A percentile compares a stretch with the other conserved stretches of the same genome.
Evolutionary conservation across 1,140 invertebrate species (phyloP).

Genomic region (Vanessa tameamea): DNA sequence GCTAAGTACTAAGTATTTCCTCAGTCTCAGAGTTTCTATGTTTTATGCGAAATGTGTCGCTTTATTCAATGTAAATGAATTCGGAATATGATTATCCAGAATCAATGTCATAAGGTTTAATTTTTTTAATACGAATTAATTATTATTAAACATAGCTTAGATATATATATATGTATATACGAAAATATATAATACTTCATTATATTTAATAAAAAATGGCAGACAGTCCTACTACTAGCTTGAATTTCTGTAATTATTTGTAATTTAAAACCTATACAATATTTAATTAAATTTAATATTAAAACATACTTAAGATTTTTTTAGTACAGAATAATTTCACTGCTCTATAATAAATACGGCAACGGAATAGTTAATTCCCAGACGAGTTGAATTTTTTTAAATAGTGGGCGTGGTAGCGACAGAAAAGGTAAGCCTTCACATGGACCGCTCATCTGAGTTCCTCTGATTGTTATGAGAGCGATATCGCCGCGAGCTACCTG

Average conservation of each 20-base stretch:
- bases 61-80: neutral
- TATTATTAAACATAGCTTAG: no score
- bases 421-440: constrained; percentile 63
- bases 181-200: no score
- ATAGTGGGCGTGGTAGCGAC: constrained; percentile 67
- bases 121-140: no score
- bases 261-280: neutral
- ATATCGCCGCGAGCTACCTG: constrained; percentile 74
- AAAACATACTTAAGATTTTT: constrained; percentile 1
- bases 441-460: constrained; percentile 49
- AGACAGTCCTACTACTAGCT: no score
- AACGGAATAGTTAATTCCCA: constrained; percentile 69
- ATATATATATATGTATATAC: no score
- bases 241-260: no score
- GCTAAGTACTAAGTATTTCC: constrained; percentile 22
- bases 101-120: no score
- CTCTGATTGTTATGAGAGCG: constrained; percentile 62
- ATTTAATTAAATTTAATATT: neutral
- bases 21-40: constrained; percentile 1
- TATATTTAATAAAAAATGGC: no score
- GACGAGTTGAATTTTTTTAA: constrained; percentile 73
- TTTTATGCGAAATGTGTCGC: neutral
- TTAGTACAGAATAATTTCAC: constrained; percentile 20
- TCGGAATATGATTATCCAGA: no score
- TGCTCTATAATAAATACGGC: constrained; percentile 63